Percentiles rank a stretch among this genome's conserved stretches.
Conservation (phyloP, 2,797 vertebrate species). For the Spinus olivaceus region DNA sequence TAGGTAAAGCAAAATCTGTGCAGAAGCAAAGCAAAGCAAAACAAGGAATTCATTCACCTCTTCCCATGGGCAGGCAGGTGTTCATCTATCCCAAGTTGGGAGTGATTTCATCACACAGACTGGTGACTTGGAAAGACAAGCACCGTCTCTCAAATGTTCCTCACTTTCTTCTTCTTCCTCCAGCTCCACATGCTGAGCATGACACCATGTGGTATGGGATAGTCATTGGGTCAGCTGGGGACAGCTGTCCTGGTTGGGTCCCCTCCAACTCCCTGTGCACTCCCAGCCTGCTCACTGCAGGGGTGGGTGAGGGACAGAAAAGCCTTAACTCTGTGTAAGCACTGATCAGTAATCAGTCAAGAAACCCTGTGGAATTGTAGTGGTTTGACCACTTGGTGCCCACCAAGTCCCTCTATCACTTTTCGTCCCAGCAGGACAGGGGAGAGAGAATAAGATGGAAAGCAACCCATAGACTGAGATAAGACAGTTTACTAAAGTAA, state of each 20-base stretch:
- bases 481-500: neutral
- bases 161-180: neutral
- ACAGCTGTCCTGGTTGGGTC: neutral
- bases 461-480: neutral
- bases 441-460: neutral
- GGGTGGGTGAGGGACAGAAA: neutral
- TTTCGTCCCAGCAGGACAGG: fast-evolving
- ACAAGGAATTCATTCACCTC: neutral
- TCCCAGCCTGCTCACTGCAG: fast-evolving
- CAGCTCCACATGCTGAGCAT: neutral
- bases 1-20: neutral
- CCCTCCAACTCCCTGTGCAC: neutral
- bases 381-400: neutral
- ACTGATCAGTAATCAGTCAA: neutral
- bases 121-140: neutral
- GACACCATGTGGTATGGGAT: fast-evolving
- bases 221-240: neutral
- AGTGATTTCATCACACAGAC: no score
- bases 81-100: neutral
- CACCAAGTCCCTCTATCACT: neutral
- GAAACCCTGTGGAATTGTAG: neutral
- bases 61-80: neutral
- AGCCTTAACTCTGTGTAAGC: neutral
- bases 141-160: fast-evolving
- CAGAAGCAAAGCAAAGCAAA: neutral